Conservation (phyloP, 2,888 invertebrate species). For the Automeris io region DNA sequence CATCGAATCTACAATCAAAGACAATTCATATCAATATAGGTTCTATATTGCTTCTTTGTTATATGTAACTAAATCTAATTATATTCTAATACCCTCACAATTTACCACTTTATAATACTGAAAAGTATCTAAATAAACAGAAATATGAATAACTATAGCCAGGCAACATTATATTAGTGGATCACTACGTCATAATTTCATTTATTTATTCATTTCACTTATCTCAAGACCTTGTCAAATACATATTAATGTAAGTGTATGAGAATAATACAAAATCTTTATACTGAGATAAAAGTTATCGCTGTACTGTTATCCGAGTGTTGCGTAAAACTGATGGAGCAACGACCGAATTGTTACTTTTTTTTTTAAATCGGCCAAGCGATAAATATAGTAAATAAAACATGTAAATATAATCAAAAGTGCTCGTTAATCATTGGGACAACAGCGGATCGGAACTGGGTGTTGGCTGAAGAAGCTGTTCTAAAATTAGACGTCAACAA, state of each 20-base stretch:
- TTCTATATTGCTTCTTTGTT: too few species aligned
- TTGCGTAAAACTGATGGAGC: conserved; percentile 18
- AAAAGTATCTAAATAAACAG: too few species aligned
- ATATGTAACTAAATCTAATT: too few species aligned
- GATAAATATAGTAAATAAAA: conserved; percentile 41
- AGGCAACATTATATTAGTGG: too few species aligned
- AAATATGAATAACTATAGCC: too few species aligned
- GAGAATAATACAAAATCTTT: neutral
- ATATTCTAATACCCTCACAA: too few species aligned
- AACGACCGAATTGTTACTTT: conserved; percentile 44
- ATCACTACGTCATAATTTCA: too few species aligned
- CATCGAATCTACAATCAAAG: too few species aligned
- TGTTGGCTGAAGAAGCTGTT: conserved; percentile 30
- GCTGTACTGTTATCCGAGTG: neutral
- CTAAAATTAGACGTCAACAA: conserved; percentile 51
- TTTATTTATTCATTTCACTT: neutral
- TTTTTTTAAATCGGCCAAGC: conserved; percentile 28
- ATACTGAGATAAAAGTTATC: neutral
- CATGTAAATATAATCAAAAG: conserved; percentile 31
- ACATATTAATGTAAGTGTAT: neutral
- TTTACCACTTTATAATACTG: too few species aligned
- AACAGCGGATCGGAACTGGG: conserved; percentile 20
- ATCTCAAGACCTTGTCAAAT: neutral
- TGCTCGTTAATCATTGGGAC: conserved; percentile 38
- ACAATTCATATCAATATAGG: too few species aligned